Evolutionary conservation across 2,797 vertebrate genomes (phyloP), one percentile per base, ranked within the genome.

Genomic region (Microctenopoma lineatum): DNA sequence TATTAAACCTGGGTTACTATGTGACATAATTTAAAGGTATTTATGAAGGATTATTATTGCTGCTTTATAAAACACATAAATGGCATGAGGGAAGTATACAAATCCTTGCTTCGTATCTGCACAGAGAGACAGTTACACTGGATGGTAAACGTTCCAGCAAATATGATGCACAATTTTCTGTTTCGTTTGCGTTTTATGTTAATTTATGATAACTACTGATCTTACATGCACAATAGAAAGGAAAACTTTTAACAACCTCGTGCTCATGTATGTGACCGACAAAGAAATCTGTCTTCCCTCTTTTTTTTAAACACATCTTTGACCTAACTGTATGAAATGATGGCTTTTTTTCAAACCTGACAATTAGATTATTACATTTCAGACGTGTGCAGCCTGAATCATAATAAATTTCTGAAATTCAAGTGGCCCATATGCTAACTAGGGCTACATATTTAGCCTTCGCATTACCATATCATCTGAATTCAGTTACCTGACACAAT

Each of bases 401-500:
- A 79, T 91, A 93, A 94, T 93, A 80, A 74, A 84, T 84, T 85
- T 83, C 79, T 80, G 85, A 88, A 91, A 90, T 89, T 88, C 85
- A 85, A 87, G 90, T 86, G 92, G 88, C 91, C 88, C 90, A 87
- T 92, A 92, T 93, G 93, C 89, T 94, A 94, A 95, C 87, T 87
- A 93, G 93, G 92, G 89, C 92, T 93, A 90, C 87, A 83, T 87
- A 91, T 86, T 91, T 89, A 81, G 85, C 84, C 87, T 84, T 61
- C 52, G 65, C 85, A 94, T 95, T 94, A 93, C 88, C 94, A 94
- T 94, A 93, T 94, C 92, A 91, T 93, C 90, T 91, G 91, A 92
- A 93, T 94, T 92, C 90, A 87, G 86, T 92, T 93, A 93, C 90
- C 90, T 93, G 91, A 90, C 91, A 92, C 90, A 93, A 92, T 89